A percentile compares a stretch with the other conserved stretches of the same genome.
Evolutionary conservation across 2,888 invertebrate genomes (phyloP).

Genomic region (Lordiphosa andalusiaca): DNA sequence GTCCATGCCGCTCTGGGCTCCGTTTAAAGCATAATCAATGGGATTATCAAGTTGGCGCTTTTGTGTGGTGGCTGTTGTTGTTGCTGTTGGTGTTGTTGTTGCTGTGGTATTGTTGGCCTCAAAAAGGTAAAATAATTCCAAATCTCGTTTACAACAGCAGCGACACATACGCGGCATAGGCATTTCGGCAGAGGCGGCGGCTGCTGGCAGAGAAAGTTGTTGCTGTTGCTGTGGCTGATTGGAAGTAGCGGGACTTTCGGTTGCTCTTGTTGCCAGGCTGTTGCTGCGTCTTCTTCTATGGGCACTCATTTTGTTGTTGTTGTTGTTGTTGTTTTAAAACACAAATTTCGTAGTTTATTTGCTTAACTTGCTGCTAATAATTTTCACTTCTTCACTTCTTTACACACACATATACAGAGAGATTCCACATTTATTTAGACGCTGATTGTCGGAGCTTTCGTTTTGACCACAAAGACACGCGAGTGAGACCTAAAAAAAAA

Average conservation of each 20-base stretch:
- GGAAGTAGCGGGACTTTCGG: too few relatives aligned
- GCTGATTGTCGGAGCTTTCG: conserved; percentile 52
- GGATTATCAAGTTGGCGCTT: conserved; percentile 56
- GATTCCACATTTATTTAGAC: conserved; percentile 10
- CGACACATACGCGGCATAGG: conserved; percentile 52
- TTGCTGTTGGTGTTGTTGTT: conserved; percentile 6
- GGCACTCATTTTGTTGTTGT: conserved; percentile 31
- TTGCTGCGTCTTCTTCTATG: conserved; percentile 19
- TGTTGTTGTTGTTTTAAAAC: conserved; percentile 12
- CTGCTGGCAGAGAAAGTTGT: conserved; percentile 28
- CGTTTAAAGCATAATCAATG: conserved; percentile 56
- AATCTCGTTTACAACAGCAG: conserved; percentile 54
- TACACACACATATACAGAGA: conserved; percentile 9
- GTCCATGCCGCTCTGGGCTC: conserved; percentile 56
- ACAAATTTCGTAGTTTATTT: conserved; percentile 6
- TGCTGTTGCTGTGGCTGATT: background rate
- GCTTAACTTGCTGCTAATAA: conserved; percentile 4
- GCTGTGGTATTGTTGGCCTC: conserved; percentile 32
- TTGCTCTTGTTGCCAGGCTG: conserved; percentile 1
- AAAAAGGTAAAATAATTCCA: conserved; percentile 47
- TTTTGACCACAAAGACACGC: conserved; percentile 42
- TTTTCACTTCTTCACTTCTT: conserved; percentile 20
- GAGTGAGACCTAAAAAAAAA: conserved; percentile 50
- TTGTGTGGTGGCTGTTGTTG: conserved; percentile 1
- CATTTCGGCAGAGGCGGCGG: conserved; percentile 31